Evolutionary conservation across 2,888 invertebrate species (phyloP).

Genomic region (Acrobasis consociella): DNA sequence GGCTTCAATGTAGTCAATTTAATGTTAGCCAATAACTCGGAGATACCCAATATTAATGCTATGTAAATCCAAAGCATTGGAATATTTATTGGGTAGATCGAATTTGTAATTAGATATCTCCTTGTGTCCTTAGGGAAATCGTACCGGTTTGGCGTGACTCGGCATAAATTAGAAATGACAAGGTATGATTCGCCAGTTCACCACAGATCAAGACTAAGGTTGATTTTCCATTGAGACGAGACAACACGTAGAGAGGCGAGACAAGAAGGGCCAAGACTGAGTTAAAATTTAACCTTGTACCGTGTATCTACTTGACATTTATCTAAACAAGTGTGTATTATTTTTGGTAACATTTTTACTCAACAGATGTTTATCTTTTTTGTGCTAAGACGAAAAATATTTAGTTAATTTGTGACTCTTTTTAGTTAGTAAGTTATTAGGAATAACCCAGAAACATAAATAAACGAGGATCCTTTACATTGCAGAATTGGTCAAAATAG

Average conservation of each 20-base stretch:
- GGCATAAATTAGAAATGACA: slow-evolving; percentile 51
- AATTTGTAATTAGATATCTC: slow-evolving; percentile 77
- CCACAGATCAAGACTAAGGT: not conserved
- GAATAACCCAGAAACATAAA: too few relatives aligned
- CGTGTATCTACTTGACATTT: too few relatives aligned
- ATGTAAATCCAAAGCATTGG: slow-evolving; percentile 69
- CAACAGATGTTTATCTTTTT: too few relatives aligned
- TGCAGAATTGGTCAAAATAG: too few relatives aligned
- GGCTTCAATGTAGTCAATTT: slow-evolving; percentile 4
- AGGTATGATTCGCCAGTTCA: slow-evolving; percentile 7
- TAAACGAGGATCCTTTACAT: too few relatives aligned
- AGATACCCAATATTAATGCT: slow-evolving; percentile 36
- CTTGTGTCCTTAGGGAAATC: slow-evolving; percentile 70
- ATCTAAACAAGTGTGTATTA: too few relatives aligned
- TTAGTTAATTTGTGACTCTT: too few relatives aligned
- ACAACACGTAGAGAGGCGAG: not conserved
- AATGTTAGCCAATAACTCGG: slow-evolving; percentile 10
- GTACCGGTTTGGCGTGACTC: slow-evolving; percentile 55
- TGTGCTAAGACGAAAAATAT: too few relatives aligned
- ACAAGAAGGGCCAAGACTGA: too few relatives aligned
- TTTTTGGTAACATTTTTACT: too few relatives aligned
- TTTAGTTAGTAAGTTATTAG: too few relatives aligned
- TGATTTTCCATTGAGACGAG: not conserved
- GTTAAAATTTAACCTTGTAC: too few relatives aligned
- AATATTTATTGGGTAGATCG: slow-evolving; percentile 76